Base-by-base conservation (phyloP, 2,888 invertebrate species). In the Campoletis raptor region DNA sequence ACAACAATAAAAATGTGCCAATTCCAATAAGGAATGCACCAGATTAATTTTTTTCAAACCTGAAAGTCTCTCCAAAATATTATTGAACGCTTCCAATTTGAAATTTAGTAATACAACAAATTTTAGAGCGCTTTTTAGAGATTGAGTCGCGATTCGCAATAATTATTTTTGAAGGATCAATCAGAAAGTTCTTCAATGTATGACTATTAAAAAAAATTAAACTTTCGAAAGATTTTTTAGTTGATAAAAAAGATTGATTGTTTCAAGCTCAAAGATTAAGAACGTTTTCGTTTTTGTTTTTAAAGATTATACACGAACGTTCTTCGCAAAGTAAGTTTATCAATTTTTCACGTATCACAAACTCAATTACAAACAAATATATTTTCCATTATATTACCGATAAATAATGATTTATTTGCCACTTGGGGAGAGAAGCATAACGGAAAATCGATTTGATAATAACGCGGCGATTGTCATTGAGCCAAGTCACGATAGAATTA, bases 331-430 rank as follows among this genome's bases (percentile, higher is more conserved):
- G 30, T 42, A 18, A 15, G 30, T 21, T 45, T 52, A 48, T 48
- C 30, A 30, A 37, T 45, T 15, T 64, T 67, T 1, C 66, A 30
- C 69, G 66, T 69, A 70, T 40, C 67, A 40, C 57, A 24, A 69
- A 70, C 69, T 24, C 69, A 57, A 77, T 69, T 64, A 70, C 40
- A 52, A 61, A 66, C 52, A 81, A 85, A 83, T 85, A 81, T 52
- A 87, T 88, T 83, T 85, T 78, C 72, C 72, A 78, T 24, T 86
- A 66, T 83, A 85, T 85, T 79, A 79, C 57, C 87, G 66, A 88
- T 87, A 85, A 88, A 85, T 83, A 88, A 78, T 87, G 85, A 88
- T 86, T 86, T 88, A 87, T 82, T 84, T 80, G 66, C 18, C 64
- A 66, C 57, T 18, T 72, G 82, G 57, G 54, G 54, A 73, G 57